Evolutionary conservation across 2,797 vertebrate genomes (phyloP), one percentile per base, ranked within the genome.

Genomic region (Lophius americanus): DNA sequence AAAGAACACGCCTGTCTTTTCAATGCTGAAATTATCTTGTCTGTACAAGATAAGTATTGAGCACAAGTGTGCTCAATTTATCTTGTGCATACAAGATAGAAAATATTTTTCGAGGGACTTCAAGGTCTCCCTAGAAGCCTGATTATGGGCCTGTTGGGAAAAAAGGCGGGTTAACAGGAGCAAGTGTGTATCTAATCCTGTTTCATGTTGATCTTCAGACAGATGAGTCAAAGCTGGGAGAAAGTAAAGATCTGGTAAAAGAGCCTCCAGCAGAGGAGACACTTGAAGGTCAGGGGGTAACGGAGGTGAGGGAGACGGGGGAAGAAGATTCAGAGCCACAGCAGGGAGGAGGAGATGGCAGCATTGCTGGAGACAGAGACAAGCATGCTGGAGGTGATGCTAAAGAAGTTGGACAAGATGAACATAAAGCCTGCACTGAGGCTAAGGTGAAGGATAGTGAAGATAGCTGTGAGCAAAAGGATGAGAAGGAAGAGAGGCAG

Each of bases 151-250:
- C 23, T 23, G 23, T 23, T 23, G 23, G 23, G 23, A 23, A 23
- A 23, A 23, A 23, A 23, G 23, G 23, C 23, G 23, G 23, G 23
- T 23, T 41, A 41, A 47, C 0, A 47, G 46, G 23, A n/a, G 13
- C 3, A 43, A 7, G 53, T 47, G 13, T 39, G 2, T 32, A 39
- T 54, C n/a, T 38, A 8, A n/a, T 2, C 32, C 11, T 37, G 9
- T 43, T 50, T 52, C 23, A 4, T 59, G n/a, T 59, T 64, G 64
- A 9, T 77, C 9, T 78, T 8, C 64, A 92, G 91, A 62, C 57
- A 4, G 66, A 68, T 33, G 82, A 75, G 6, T 11, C 64, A 8
- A 42, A 38, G 33, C 52, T 44, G 32, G 64, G 37, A 32, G 74
- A 67, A 9, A 60, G 33, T 51, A 80, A 67, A 75, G 66, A 70